These are phyloP conservation scores for Habroteleia sp. DNA, from an alignment of 2,888 invertebrate genomes.

Conservation along the genomic window DNA sequence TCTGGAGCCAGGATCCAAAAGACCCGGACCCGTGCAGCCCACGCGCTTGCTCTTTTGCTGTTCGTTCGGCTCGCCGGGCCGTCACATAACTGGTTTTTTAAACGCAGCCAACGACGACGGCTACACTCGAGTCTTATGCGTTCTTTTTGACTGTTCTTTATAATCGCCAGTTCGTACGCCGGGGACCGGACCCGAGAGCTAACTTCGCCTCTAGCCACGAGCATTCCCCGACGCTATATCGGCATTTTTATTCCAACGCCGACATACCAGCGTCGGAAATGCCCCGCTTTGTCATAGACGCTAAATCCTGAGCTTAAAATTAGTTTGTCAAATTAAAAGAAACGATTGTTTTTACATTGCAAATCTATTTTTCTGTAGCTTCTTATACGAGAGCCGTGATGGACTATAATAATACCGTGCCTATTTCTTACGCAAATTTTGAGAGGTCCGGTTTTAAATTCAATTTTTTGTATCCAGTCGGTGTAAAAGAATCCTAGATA, in stretches of 20 bases:
- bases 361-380: too few relatives aligned
- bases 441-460: background rate
- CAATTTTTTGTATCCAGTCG: background rate
- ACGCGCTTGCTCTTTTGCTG: constrained; percentile 74
- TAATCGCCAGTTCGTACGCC: constrained; percentile 79
- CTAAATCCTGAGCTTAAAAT: constrained; percentile 5
- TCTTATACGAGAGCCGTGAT: too few relatives aligned
- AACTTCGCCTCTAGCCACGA: constrained; percentile 68
- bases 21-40: constrained; percentile 77
- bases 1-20: constrained; percentile 45
- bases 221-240: constrained; percentile 68
- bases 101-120: constrained; percentile 78
- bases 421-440: too few relatives aligned
- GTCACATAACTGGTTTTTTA: constrained; percentile 81
- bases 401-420: too few relatives aligned
- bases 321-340: too few relatives aligned
- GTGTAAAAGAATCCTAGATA: background rate
- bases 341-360: too few relatives aligned
- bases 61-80: constrained; percentile 30
- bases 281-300: constrained; percentile 51
- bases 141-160: constrained; percentile 79
- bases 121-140: constrained; percentile 71
- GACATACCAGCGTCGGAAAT: constrained; percentile 59
- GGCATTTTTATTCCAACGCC: constrained; percentile 56
- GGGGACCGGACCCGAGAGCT: constrained; percentile 71